Evolutionary conservation across 2,113 vertebrate genomes (phyloP).

Genomic region (Tenrec ecaudatus): DNA sequence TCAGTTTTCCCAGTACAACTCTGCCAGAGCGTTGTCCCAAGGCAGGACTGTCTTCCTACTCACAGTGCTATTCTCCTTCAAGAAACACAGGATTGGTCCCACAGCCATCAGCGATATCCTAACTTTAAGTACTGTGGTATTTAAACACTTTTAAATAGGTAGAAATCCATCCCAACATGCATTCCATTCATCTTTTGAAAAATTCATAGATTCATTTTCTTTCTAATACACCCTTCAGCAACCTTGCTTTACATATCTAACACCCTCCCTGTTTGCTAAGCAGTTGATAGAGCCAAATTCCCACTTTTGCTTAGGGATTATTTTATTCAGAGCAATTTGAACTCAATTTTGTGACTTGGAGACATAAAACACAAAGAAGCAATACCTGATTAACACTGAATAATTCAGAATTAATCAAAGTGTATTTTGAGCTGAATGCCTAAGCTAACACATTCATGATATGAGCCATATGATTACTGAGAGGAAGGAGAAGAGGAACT

Average conservation of each 20-base stretch:
- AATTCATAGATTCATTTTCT: background rate
- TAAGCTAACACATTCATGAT: constrained; percentile 59
- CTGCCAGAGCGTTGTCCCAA: background rate
- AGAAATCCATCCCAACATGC: background rate
- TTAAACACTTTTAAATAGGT: background rate
- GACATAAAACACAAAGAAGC: constrained; percentile 38
- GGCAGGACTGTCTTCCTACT: background rate
- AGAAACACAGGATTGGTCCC: background rate
- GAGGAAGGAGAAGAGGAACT: constrained; percentile 17
- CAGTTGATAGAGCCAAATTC: background rate
- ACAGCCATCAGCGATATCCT: background rate
- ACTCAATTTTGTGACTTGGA: constrained; percentile 44
- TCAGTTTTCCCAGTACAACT: background rate
- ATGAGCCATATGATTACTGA: constrained; percentile 49
- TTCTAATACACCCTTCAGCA: background rate
- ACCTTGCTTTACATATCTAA: background rate
- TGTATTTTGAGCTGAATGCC: constrained; percentile 71
- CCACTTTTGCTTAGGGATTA: background rate
- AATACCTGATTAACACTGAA: constrained; percentile 62
- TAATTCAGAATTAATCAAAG: constrained; percentile 74
- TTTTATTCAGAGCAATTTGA: constrained; percentile 48
- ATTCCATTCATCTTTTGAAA: constrained; percentile 25
- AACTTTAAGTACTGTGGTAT: background rate
- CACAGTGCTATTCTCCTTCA: background rate
- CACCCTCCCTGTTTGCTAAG: background rate